A percentile compares a stretch with the other conserved stretches of the same genome.
Conservation (phyloP, 2,888 invertebrate species). For the Cheiracanthium punctorium region DNA sequence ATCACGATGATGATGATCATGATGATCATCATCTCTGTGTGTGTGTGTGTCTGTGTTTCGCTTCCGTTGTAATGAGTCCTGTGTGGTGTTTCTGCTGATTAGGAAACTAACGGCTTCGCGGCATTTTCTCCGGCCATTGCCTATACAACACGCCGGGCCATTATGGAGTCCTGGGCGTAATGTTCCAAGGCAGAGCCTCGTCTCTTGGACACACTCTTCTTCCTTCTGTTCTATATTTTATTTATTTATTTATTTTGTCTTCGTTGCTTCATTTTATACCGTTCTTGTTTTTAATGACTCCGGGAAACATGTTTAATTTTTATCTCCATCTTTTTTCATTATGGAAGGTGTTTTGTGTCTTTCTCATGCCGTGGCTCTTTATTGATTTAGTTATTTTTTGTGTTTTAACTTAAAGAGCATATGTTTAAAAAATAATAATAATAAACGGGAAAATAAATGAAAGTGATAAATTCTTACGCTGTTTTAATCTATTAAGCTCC, state of each 20-base stretch:
- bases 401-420: too few relatives aligned
- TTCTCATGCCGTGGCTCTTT: too few relatives aligned
- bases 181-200: neutral
- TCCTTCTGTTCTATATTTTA: neutral
- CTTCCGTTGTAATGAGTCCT: constrained; percentile 51
- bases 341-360: neutral
- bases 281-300: neutral
- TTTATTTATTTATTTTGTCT: neutral
- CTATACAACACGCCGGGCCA: constrained; percentile 53
- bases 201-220: too few relatives aligned
- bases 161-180: neutral
- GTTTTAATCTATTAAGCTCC: too few relatives aligned
- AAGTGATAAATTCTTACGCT: too few relatives aligned
- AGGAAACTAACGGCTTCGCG: constrained; percentile 42
- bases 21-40: constrained; percentile 38
- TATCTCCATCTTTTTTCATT: neutral
- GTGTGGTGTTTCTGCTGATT: constrained; percentile 62
- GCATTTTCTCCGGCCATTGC: constrained; percentile 28
- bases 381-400: too few relatives aligned
- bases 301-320: neutral
- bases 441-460: too few relatives aligned
- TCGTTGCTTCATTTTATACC: neutral
- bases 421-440: too few relatives aligned
- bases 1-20: constrained; percentile 19
- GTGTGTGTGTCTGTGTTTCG: too few relatives aligned